phyloP scores from a whole-genome alignment of 2,113 vertebrate genomes.

The Muntiacus reevesi region DNA sequence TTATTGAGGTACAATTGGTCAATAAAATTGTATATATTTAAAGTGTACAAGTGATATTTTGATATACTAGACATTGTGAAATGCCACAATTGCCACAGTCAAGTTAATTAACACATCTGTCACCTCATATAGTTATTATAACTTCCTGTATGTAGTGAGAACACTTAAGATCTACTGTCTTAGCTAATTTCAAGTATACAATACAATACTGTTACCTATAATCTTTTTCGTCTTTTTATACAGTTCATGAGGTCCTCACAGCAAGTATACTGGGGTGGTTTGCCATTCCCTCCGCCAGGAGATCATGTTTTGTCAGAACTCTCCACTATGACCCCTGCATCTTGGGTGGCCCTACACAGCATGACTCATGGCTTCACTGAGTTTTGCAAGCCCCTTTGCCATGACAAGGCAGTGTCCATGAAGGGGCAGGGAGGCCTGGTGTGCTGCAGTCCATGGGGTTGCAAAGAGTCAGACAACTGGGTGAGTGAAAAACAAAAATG shows the following conservation, averaged over 20 bases:
- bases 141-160: neutral
- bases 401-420: neutral
- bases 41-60: neutral
- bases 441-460: rapidly evolving
- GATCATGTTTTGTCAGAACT: neutral
- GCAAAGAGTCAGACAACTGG: neutral
- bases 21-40: neutral
- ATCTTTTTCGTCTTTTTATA: neutral
- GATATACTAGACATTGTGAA: neutral
- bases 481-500: neutral
- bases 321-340: neutral
- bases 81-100: neutral
- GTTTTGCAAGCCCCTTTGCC: neutral
- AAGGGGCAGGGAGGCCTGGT: neutral
- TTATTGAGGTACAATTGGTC: neutral
- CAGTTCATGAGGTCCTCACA: neutral
- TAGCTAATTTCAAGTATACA: neutral
- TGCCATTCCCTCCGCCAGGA: neutral
- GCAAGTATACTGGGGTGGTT: neutral
- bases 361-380: neutral
- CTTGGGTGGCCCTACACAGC: neutral
- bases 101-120: neutral
- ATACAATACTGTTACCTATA: neutral
- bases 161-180: neutral
- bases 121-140: neutral